These are phyloP conservation scores for Corynorhinus townsendii DNA, from an alignment of 2,113 vertebrate species.

Conservation along the genomic window DNA sequence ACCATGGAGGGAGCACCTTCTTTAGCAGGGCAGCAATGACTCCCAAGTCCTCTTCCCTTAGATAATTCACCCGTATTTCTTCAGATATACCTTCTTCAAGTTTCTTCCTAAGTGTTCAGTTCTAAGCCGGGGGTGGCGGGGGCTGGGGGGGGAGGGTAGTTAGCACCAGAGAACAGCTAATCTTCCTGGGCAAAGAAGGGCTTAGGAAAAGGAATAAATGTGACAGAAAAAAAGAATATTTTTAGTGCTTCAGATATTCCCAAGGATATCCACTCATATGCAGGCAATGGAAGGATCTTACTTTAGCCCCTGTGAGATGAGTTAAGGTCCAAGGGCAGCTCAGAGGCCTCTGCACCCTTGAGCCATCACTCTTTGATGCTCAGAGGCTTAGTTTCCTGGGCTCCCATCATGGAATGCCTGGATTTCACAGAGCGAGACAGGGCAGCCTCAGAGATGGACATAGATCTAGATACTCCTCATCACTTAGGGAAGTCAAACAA, in stretches of 20 bases:
- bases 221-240: neutral
- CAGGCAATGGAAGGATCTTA: neutral
- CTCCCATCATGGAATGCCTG: neutral
- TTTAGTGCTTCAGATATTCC: neutral
- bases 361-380: neutral
- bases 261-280: neutral
- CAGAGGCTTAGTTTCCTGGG: neutral
- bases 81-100: neutral
- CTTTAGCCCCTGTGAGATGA: neutral
- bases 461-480: neutral
- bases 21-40: neutral
- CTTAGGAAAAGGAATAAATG: neutral
- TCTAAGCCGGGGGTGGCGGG: neutral
- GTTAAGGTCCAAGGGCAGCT: neutral
- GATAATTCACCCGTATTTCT: neutral
- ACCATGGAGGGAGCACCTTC: accelerated
- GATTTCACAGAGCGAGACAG: neutral
- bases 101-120: neutral
- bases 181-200: neutral
- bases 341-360: neutral
- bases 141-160: neutral
- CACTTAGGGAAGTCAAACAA: neutral
- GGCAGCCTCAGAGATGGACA: neutral
- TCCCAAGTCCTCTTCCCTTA: neutral
- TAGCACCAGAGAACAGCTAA: neutral